Evolutionary conservation across 2,888 invertebrate genomes (phyloP).

Genomic region (Dromius quadrimaculatus): DNA sequence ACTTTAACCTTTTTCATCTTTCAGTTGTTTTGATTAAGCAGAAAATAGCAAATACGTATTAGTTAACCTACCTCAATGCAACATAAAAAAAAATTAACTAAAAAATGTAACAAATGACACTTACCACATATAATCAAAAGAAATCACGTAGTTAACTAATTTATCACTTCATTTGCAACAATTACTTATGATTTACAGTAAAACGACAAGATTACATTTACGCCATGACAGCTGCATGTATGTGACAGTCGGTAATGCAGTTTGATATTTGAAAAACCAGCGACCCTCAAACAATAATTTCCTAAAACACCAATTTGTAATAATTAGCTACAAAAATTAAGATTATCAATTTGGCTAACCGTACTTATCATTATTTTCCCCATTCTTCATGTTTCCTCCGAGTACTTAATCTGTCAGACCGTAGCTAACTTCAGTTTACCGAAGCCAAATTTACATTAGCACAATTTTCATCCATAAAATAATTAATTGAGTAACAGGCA

Average conservation of each 20-base stretch:
- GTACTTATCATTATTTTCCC: no score
- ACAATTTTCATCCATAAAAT: no score
- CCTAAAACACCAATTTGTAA: no score
- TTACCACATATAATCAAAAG: slow-evolving; percentile 27
- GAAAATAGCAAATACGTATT: slow-evolving; percentile 41
- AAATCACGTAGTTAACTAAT: slow-evolving; percentile 21
- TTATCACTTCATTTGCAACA: slow-evolving; percentile 38
- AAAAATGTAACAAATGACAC: slow-evolving; percentile 19
- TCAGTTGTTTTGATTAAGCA: slow-evolving; percentile 8
- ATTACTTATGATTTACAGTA: slow-evolving; percentile 10
- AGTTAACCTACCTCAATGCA: slow-evolving; percentile 44
- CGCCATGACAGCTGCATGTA: slow-evolving; percentile 29
- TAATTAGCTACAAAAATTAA: no score
- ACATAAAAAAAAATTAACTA: slow-evolving; percentile 1
- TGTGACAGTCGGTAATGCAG: not conserved
- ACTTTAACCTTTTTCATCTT: slow-evolving; percentile 39
- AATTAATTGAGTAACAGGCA: no score
- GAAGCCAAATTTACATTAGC: no score
- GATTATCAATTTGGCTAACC: no score
- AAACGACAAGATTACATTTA: slow-evolving; percentile 6
- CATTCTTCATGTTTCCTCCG: no score
- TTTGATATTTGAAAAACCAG: slow-evolving; percentile 59
- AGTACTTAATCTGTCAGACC: no score
- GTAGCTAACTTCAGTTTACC: no score
- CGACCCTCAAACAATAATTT: no score